Evolutionary conservation across 2,888 invertebrate genomes (phyloP).

Genomic region (Microdon myrmicae): DNA sequence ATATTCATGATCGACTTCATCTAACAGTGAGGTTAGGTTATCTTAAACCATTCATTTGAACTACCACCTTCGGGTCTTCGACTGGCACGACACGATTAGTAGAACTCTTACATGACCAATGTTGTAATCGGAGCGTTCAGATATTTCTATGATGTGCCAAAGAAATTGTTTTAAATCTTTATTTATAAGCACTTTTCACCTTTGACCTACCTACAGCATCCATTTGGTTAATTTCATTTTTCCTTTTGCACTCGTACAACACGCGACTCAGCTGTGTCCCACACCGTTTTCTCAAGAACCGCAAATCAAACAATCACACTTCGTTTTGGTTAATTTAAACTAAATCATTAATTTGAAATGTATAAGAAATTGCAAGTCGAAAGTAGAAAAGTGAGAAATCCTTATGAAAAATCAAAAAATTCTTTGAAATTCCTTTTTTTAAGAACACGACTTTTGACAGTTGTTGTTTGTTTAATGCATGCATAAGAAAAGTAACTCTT

Average conservation of each 20-base stretch:
- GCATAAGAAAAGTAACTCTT: constrained; percentile 46
- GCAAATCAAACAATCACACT: constrained; percentile 45
- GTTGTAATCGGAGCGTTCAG: no score
- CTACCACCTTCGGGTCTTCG: no score
- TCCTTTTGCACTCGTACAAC: constrained; percentile 32
- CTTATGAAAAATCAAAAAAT: constrained; percentile 48
- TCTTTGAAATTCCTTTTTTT: constrained; percentile 49
- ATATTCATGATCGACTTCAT: no score
- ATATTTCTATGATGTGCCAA: no score
- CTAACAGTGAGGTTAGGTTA: constrained; percentile 50
- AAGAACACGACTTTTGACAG: constrained; percentile 56
- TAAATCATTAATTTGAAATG: constrained; percentile 47
- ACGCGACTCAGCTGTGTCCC: constrained; percentile 18
- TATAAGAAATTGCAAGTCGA: constrained; percentile 45
- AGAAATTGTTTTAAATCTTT: constrained; percentile 47
- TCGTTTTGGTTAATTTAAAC: constrained; percentile 36
- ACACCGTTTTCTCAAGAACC: constrained; percentile 22
- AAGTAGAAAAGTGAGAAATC: constrained; percentile 50
- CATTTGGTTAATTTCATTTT: constrained; percentile 56
- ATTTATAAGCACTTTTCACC: constrained; percentile 55
- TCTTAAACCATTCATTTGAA: no score
- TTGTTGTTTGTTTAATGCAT: constrained; percentile 58
- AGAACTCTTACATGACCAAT: no score
- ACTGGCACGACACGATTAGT: no score
- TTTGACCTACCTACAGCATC: constrained; percentile 65